phyloP scores from a whole-genome alignment of 2,888 invertebrate genomes.

The Nomada flava region DNA sequence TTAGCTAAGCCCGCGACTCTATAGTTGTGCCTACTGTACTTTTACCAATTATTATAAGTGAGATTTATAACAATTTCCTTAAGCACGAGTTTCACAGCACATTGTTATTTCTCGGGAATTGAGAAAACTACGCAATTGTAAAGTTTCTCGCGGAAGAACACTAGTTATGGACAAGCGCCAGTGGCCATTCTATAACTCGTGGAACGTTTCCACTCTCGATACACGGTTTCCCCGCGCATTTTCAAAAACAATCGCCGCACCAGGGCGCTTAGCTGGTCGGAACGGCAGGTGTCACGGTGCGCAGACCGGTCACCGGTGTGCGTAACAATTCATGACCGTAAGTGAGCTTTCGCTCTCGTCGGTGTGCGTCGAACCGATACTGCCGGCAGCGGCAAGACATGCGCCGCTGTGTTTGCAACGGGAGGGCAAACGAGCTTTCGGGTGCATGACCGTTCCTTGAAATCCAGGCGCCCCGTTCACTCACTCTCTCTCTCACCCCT shows the following conservation, averaged over 20 bases:
- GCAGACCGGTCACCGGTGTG: conserved; percentile 37
- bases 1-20: too few relatives aligned
- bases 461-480: conserved; percentile 46
- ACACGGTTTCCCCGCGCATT: conserved; percentile 57
- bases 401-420: conserved; percentile 45
- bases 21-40: too few relatives aligned
- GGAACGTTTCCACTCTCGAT: not conserved
- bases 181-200: not conserved
- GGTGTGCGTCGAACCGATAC: conserved; percentile 70
- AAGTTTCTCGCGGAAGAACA: too few relatives aligned
- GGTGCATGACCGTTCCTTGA: conserved; percentile 60
- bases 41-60: too few relatives aligned
- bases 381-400: conserved; percentile 61
- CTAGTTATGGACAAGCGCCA: too few relatives aligned
- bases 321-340: conserved; percentile 49
- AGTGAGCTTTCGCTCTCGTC: conserved; percentile 57
- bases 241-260: conserved; percentile 53
- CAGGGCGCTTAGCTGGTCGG: conserved; percentile 20
- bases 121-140: too few relatives aligned
- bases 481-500: not conserved
- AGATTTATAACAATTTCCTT: too few relatives aligned
- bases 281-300: conserved; percentile 64
- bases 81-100: too few relatives aligned
- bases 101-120: too few relatives aligned
- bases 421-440: conserved; percentile 55